Evolutionary conservation across 2,888 invertebrate genomes (phyloP).

Genomic region (Heliconius sara): DNA sequence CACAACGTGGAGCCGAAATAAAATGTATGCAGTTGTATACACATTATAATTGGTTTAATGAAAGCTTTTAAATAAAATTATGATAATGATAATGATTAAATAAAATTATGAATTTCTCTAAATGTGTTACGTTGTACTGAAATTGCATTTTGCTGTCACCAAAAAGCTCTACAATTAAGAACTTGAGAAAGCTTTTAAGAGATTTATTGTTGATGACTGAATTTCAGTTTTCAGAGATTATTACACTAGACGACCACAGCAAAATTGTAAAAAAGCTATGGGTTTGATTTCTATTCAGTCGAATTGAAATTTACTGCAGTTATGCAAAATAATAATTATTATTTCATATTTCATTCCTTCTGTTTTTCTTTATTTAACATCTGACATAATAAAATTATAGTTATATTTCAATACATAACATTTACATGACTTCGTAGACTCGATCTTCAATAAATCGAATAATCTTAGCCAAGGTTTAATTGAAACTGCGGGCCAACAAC

Average conservation of each 20-base stretch:
- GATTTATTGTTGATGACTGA: constrained; percentile 60
- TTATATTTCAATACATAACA: not conserved
- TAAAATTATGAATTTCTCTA: constrained; percentile 11
- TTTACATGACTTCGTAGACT: not conserved
- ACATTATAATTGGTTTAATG: not conserved
- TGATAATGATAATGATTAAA: not conserved
- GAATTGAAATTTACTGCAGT: too few species aligned
- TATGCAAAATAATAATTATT: too few species aligned
- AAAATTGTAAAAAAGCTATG: not conserved
- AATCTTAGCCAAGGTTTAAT: constrained; percentile 54
- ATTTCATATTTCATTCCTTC: too few species aligned
- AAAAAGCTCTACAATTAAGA: constrained; percentile 63
- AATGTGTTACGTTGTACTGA: constrained; percentile 45
- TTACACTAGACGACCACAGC: constrained; percentile 36
- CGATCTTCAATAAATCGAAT: not conserved
- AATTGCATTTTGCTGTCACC: constrained; percentile 68
- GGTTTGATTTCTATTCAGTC: too few species aligned
- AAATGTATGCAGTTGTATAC: not conserved
- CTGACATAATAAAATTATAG: not conserved
- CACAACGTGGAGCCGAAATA: too few species aligned
- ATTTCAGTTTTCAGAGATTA: not conserved
- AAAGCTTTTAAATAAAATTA: not conserved
- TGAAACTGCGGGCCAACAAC: constrained; percentile 47
- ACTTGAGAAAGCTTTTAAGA: constrained; percentile 62
- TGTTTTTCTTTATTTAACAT: too few species aligned